Percentiles rank a stretch among this genome's conserved stretches.
phyloP scores from a whole-genome alignment of 2,113 vertebrate genomes.

The Nothoprocta pentlandii region DNA sequence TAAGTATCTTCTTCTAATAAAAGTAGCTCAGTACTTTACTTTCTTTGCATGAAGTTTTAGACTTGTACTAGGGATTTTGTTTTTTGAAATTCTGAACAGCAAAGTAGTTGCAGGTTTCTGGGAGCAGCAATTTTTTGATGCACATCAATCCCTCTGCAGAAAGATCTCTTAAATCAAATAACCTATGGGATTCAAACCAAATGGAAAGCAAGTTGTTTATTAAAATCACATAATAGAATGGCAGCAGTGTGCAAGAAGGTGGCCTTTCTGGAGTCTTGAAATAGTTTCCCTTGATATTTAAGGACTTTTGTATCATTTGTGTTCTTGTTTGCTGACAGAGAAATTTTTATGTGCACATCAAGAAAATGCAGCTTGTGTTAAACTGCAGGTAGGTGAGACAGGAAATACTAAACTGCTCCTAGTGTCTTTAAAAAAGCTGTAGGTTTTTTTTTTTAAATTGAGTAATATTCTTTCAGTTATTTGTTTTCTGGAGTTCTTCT shows the following conservation, averaged over 20 bases:
- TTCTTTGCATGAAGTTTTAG: background rate
- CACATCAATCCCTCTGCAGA: background rate
- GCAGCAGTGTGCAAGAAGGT: background rate
- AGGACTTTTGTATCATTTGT: background rate
- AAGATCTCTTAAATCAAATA: background rate
- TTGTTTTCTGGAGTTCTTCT: background rate
- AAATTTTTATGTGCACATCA: background rate
- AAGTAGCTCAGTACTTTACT: background rate
- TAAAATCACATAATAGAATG: background rate
- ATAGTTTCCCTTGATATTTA: background rate
- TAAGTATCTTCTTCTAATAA: conserved; percentile 74
- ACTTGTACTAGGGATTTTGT: too few species aligned
- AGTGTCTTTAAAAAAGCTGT: background rate
- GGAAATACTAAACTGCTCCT: background rate
- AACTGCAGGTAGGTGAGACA: background rate
- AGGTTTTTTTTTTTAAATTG: background rate
- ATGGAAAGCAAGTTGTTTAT: background rate
- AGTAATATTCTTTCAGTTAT: background rate
- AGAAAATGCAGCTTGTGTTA: background rate
- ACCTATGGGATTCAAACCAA: background rate
- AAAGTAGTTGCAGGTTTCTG: background rate
- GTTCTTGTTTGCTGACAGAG: background rate
- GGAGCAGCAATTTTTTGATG: background rate
- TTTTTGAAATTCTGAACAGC: background rate
- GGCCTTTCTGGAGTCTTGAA: background rate